Base-by-base conservation (phyloP, 1,140 invertebrate species). In the Phortica variegata region DNA sequence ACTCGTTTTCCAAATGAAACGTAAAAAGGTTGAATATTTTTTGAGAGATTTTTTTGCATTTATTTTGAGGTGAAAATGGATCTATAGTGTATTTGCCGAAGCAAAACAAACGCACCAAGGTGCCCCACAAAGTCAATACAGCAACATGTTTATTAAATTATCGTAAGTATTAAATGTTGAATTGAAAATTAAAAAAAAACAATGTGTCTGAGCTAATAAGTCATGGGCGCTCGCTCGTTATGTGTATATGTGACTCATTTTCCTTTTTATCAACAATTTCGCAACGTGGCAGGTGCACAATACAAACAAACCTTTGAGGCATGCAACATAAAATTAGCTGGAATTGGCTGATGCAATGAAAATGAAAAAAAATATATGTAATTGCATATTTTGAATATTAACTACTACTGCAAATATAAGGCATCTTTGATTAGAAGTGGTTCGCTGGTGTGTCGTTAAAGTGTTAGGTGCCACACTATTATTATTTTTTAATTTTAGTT, bases 21-120 rank as follows among this genome's bases (percentile, higher is more conserved):
- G 65, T 52, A 73, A 73, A 70, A 73, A 73, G 55, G 49, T 58
- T 31, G 40, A 58, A 54, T 36, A 57, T 48, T 68, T 68, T 58
- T 56, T 47, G 23, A 15, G 40, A 41, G 57, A 54, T 49, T 57
- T 58, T 68, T 56, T 59, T 49, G 70, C 70, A 73, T 68, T 73
- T 73, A 70, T 73, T 60, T 68, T 58, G 47, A 59, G 58, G 55
- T 73, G 61, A 73, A 73, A 61, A 73, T 73, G 70, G 65, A 52
- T 73, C 42, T 73, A 51, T 73, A 73, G 65, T 58, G 61, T 33
- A 21, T 70, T 61, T 58, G 56, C 62, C 52, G 56, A 65, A 65
- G 65, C 70, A 68, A 63, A 46, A 65, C 45, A 48, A 56, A 56
- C 21, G 70, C 70, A 70, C 65, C 16, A 41, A 53, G 43, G 70